Evolutionary conservation across 2,797 vertebrate species (phyloP), one percentile per base, ranked within the genome.

Genomic region (Pangasius macronema): DNA sequence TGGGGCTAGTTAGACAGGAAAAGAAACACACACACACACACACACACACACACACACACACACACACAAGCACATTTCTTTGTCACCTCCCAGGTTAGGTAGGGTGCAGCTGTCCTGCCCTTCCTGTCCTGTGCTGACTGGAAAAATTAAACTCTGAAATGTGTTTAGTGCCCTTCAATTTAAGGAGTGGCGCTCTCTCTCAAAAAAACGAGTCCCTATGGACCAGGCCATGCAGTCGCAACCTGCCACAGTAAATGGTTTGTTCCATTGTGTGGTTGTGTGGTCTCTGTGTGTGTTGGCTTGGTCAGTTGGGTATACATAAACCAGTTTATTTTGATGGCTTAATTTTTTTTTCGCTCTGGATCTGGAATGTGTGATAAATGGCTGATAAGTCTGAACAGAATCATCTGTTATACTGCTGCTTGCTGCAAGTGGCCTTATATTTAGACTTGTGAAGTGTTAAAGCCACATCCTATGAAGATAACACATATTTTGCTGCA

Each of bases 161-260:
- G 90, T 91, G 88, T 90, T 88, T 84, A 61, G 85, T 90, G 90
- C 79, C 90, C 87, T 89, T 87, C 75, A 91, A 86, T 89, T 89
- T 87, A 86, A 83, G 85, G 83, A 87, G 27, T 88, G 67, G 83
- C 16, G 11, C 82, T 75, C 72, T 87, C 72, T 87, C 81, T 88
- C 77, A 81, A 39, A 30, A 80, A 87, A 87, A 88, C 65, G 55
- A 36, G 33, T 67, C n/a, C 70, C 83, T n/a, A 63, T 79, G 87
- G 85, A 76, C 83, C 72, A 36, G 87, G 84, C 63, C 75, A 68
- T 59, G 33, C 79, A 55, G 75, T 70, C 42, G 7, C 61, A 68
- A 86, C 75, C 39, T 80, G 81, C 57, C 46, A 24, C 42, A 86
- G 75, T 86, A 70, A 84, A 67, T 65, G 67, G 39, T 63, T 82